Evolutionary conservation across 53 echinoderm and acorn worm species (phyloP).

Genomic region (Paelopatides confundens): DNA sequence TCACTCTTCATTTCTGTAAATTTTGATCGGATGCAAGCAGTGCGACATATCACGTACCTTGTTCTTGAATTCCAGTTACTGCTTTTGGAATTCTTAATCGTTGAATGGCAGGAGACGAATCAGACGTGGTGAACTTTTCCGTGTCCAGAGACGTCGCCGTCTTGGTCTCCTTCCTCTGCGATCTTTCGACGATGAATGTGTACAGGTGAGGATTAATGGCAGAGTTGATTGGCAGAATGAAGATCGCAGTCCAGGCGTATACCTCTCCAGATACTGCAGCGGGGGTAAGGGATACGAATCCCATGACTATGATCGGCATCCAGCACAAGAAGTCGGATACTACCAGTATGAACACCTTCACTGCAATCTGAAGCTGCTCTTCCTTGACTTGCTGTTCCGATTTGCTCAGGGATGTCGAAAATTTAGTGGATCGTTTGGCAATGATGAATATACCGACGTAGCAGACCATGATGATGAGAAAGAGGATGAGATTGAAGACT

Average conservation of each 20-base stretch:
- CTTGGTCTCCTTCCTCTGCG: not conserved
- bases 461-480: conserved; percentile 74
- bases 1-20: too few relatives aligned
- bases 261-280: conserved; percentile 11
- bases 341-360: conserved; percentile 9
- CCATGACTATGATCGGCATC: conserved; percentile 48
- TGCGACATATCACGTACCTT: not conserved
- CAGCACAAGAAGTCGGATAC: conserved; percentile 27
- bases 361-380: conserved; percentile 37
- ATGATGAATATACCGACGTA: conserved; percentile 81
- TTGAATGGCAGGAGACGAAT: not conserved
- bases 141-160: not conserved
- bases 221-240: conserved; percentile 28
- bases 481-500: conserved; percentile 52
- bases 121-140: not conserved
- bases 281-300: conserved; percentile 6
- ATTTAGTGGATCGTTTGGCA: conserved; percentile 73
- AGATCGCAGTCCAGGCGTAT: conserved; percentile 35
- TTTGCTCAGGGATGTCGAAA: conserved; percentile 3
- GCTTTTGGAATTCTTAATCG: not conserved
- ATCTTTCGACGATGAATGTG: conserved; percentile 11
- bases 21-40: too few relatives aligned
- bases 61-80: not conserved
- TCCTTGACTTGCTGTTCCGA: not conserved
- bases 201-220: conserved; percentile 37